phyloP scores from a whole-genome alignment of 2,797 vertebrate species.

The Phrynocephalus vlangalii region DNA sequence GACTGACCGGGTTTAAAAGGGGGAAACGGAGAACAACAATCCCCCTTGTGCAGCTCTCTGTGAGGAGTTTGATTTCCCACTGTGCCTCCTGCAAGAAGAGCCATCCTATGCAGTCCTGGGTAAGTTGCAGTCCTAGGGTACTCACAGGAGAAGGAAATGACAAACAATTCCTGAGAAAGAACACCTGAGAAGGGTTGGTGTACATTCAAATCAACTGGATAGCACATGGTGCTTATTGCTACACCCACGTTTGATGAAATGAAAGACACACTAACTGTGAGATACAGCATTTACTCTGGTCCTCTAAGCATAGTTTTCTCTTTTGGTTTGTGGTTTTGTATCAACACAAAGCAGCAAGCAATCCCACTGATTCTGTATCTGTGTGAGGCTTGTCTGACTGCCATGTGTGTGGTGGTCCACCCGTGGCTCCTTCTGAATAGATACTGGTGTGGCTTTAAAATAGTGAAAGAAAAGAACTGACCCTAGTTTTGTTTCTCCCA shows the following conservation, averaged over 20 bases:
- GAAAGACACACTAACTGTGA: neutral
- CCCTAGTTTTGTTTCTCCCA: constrained; percentile 61
- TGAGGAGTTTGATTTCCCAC: too few species aligned
- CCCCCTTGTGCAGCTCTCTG: too few species aligned
- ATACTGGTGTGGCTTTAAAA: neutral
- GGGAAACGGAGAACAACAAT: too few species aligned
- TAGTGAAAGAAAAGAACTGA: constrained; percentile 30
- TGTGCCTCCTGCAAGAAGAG: too few species aligned
- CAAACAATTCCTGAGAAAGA: too few species aligned
- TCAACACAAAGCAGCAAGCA: constrained; percentile 5
- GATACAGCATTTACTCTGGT: neutral
- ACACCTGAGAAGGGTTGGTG: too few species aligned
- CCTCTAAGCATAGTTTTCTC: neutral
- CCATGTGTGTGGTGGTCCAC: neutral
- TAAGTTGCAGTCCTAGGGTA: too few species aligned
- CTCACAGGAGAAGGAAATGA: too few species aligned
- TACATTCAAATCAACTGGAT: too few species aligned
- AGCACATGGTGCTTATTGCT: too few species aligned
- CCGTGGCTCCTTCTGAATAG: neutral
- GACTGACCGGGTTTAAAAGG: too few species aligned
- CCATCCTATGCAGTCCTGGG: too few species aligned
- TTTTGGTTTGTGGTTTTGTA: neutral
- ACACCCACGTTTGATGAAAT: neutral
- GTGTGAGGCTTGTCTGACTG: neutral
- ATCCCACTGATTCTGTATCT: neutral